A percentile compares a stretch with the other conserved stretches of the same genome.
These are phyloP conservation scores for Tiliacea aurago DNA, from an alignment of 2,888 invertebrate species.

Conservation along the genomic window DNA sequence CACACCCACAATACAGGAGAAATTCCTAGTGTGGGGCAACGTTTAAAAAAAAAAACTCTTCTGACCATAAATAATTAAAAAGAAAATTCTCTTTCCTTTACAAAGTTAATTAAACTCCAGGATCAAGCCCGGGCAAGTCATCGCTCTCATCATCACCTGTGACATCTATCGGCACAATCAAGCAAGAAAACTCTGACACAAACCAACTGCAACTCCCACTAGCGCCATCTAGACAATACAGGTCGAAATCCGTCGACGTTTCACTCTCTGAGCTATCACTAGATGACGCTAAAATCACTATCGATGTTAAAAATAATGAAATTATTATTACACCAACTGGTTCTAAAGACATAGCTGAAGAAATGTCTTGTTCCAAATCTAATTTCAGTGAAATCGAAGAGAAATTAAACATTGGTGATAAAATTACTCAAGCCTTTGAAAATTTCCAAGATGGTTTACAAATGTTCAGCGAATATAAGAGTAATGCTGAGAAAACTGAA, in stretches of 20 bases:
- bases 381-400: conserved; percentile 80
- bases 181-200: conserved; percentile 77
- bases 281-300: conserved; percentile 84
- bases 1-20: no score
- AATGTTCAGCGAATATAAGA: conserved; percentile 77
- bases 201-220: conserved; percentile 83
- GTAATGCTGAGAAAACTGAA: conserved; percentile 70
- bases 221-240: conserved; percentile 83
- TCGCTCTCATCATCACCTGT: conserved; percentile 85
- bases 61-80: conserved; percentile 47
- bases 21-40: no score
- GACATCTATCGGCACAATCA: conserved; percentile 78
- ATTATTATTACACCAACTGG: conserved; percentile 85
- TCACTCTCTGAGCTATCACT: conserved; percentile 81
- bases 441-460: conserved; percentile 85
- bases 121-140: conserved; percentile 86
- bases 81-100: conserved; percentile 66
- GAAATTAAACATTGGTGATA: conserved; percentile 82
- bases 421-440: conserved; percentile 81
- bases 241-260: conserved; percentile 91
- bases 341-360: conserved; percentile 74
- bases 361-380: conserved; percentile 65
- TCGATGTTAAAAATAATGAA: conserved; percentile 85
- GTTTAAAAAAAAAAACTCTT: no score
- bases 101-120: conserved; percentile 77